These are phyloP conservation scores for Eretmocerus hayati DNA, from an alignment of 2,888 invertebrate genomes.

Conservation along the genomic window DNA sequence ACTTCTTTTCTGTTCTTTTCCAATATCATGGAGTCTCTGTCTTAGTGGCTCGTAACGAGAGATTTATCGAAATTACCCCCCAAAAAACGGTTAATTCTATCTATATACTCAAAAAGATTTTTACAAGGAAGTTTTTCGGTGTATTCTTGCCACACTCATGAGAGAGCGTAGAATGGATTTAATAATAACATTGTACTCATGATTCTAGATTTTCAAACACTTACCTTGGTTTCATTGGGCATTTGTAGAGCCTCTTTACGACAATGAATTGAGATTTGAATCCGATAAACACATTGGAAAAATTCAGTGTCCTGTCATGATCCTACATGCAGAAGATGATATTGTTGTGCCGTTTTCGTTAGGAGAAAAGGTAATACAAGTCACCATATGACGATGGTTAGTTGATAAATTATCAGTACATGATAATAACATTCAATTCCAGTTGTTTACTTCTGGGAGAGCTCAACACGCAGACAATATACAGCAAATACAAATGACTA, in stretches of 20 bases:
- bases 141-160: too few species aligned
- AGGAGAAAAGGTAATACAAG: constrained; percentile 62
- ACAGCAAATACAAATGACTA: constrained; percentile 62
- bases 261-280: constrained; percentile 67
- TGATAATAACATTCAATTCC: constrained; percentile 28
- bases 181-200: neutral
- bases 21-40: too few species aligned
- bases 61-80: too few species aligned
- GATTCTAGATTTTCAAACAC: constrained; percentile 63
- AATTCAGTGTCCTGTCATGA: constrained; percentile 68
- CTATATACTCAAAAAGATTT: too few species aligned
- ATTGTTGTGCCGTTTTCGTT: constrained; percentile 73
- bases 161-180: too few species aligned
- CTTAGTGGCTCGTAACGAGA: too few species aligned
- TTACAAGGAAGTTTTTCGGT: too few species aligned
- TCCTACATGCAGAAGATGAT: constrained; percentile 90
- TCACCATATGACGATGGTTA: neutral
- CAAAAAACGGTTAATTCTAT: too few species aligned
- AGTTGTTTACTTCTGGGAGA: constrained; percentile 62
- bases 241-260: constrained; percentile 71
- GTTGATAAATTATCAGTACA: too few species aligned
- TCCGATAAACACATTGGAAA: constrained; percentile 67
- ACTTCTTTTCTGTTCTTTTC: too few species aligned
- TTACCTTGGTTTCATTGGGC: constrained; percentile 78
- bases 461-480: constrained; percentile 54